Evolutionary conservation across 2,797 vertebrate species (phyloP).

Genomic region (Enteromius trimaculatus): DNA sequence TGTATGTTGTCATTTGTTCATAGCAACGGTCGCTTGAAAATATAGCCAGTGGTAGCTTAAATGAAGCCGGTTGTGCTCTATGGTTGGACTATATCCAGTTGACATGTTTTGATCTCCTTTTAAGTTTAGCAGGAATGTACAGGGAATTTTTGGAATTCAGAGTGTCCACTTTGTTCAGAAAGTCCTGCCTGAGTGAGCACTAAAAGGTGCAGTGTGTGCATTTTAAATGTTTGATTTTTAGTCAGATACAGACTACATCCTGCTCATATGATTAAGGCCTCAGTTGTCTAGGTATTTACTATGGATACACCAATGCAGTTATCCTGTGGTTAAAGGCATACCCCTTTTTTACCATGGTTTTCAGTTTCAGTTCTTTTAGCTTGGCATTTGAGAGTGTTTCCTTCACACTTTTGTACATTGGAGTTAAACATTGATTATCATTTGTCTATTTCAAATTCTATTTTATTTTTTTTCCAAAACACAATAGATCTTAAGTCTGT

Average conservation of each 20-base stretch:
- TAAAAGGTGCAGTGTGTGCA: neutral
- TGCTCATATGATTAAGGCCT: neutral
- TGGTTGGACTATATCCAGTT: constrained; percentile 12
- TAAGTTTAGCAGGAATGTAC: neutral
- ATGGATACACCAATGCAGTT: too few species aligned
- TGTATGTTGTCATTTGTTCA: neutral
- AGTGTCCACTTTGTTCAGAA: neutral
- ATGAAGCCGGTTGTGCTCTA: neutral
- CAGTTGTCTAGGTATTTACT: too few species aligned
- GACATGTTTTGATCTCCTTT: neutral
- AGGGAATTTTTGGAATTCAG: constrained; percentile 22
- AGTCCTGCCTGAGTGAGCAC: neutral
- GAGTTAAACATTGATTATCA: too few species aligned
- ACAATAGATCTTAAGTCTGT: neutral
- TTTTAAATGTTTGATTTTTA: neutral
- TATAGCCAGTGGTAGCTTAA: neutral
- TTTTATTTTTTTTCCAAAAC: too few species aligned
- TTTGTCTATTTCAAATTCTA: too few species aligned
- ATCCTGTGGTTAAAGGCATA: too few species aligned
- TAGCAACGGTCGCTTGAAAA: neutral
- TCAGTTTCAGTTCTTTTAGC: too few species aligned
- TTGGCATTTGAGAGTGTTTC: too few species aligned
- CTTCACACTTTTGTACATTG: too few species aligned
- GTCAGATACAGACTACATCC: neutral
- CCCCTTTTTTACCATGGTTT: too few species aligned